A percentile compares a stretch with the other conserved stretches of the same genome.
These are phyloP conservation scores for Haliaeetus leucogaster DNA, from an alignment of 2,113 vertebrate species.

Conservation along the genomic window DNA sequence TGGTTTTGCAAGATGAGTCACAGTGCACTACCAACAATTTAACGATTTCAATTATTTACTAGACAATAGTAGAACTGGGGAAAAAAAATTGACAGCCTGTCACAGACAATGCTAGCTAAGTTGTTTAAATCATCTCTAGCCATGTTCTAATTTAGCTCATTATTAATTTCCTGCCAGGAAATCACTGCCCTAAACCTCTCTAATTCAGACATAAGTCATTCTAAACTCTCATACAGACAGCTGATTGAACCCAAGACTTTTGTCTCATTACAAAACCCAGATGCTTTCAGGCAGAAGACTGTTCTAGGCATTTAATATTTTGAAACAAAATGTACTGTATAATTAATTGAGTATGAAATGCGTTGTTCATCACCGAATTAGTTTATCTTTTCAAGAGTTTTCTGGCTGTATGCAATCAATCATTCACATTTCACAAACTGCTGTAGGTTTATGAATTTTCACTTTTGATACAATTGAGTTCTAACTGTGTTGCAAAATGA, in stretches of 20 bases:
- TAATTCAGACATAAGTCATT: conserved; percentile 63
- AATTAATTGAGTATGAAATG: conserved; percentile 68
- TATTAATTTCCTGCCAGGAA: conserved; percentile 70
- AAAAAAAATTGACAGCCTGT: conserved; percentile 32
- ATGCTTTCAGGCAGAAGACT: conserved; percentile 51
- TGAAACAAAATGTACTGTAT: conserved; percentile 56
- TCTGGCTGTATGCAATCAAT: conserved; percentile 48
- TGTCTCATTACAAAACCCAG: conserved; percentile 51
- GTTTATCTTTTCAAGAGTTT: conserved; percentile 69
- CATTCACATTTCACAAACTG: conserved; percentile 65
- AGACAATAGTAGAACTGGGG: neutral
- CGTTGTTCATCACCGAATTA: conserved; percentile 56
- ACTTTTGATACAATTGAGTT: conserved; percentile 61
- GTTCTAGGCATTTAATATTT: conserved; percentile 60
- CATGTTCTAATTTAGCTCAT: conserved; percentile 65
- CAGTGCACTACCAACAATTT: neutral
- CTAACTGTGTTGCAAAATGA: conserved; percentile 60
- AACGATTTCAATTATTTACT: conserved; percentile 54
- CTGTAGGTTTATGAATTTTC: conserved; percentile 62
- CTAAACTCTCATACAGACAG: conserved; percentile 51
- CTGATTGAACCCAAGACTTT: conserved; percentile 56
- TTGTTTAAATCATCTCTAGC: conserved; percentile 65
- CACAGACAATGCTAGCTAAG: conserved; percentile 34
- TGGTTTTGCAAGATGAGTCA: neutral
- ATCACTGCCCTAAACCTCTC: conserved; percentile 52